Percentiles rank a stretch among this genome's conserved stretches.
phyloP scores from a whole-genome alignment of 2,797 vertebrate genomes.

The Sebastes melanostomus region DNA sequence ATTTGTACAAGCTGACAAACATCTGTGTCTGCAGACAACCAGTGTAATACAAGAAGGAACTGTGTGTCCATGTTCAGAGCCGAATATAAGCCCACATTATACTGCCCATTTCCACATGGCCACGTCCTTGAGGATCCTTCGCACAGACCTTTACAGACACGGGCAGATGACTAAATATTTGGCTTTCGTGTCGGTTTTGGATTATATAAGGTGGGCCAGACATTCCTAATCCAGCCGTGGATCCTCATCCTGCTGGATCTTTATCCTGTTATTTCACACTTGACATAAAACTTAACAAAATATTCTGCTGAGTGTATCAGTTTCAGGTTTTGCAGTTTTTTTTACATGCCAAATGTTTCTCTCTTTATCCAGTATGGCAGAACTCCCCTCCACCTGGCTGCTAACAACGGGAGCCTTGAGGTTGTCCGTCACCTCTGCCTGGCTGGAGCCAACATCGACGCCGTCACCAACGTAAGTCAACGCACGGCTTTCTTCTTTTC shows the following conservation, averaged over 20 bases:
- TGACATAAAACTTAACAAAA: neutral
- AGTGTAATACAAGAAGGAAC: neutral
- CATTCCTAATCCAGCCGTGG: neutral
- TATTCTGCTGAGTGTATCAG: neutral
- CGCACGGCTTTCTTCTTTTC: neutral
- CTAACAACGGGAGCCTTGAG: constrained; percentile 92
- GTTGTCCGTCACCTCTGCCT: constrained; percentile 95
- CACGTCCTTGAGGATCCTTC: neutral
- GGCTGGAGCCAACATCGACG: constrained; percentile 90
- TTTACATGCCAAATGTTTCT: neutral
- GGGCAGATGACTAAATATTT: neutral
- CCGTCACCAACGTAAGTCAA: constrained; percentile 88
- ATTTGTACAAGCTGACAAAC: neutral
- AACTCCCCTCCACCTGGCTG: constrained; percentile 92
- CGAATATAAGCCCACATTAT: neutral
- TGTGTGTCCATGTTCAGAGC: neutral
- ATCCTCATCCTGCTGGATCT: neutral
- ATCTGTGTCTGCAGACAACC: neutral
- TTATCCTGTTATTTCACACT: neutral
- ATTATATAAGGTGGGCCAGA: neutral
- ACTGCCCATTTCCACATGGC: neutral
- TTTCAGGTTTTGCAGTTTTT: neutral
- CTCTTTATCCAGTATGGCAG: constrained; percentile 84
- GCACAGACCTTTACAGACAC: neutral
- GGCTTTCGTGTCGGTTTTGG: neutral